A percentile compares a stretch with the other conserved stretches of the same genome.
These are phyloP conservation scores for Drosophila punjabiensis DNA, from an alignment of 1,140 invertebrate species.

Conservation along the genomic window DNA sequence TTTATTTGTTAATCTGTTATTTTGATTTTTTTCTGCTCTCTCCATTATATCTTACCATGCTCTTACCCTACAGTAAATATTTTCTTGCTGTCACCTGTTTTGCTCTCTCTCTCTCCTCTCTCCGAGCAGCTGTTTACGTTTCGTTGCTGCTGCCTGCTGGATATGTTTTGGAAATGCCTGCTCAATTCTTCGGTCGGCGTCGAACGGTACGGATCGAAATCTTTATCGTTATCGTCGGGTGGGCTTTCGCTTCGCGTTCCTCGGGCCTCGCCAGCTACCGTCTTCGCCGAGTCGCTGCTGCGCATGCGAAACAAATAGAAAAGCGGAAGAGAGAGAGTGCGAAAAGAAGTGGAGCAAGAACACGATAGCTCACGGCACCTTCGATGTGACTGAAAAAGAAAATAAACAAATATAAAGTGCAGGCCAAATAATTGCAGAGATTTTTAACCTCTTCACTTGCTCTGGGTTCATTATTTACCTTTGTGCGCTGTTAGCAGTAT, in stretches of 20 bases:
- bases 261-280: constrained; percentile 9
- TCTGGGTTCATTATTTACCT: constrained; percentile 8
- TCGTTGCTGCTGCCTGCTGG: not conserved
- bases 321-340: constrained; percentile 34
- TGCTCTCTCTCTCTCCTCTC: not conserved
- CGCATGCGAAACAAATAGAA: constrained; percentile 66
- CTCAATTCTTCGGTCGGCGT: constrained; percentile 31
- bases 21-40: no score
- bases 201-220: constrained; percentile 19
- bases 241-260: constrained; percentile 2
- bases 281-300: constrained; percentile 47
- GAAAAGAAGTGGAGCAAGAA: constrained; percentile 42
- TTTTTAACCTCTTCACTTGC: constrained; percentile 21
- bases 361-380: constrained; percentile 25
- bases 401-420: constrained; percentile 38
- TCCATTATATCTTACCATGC: no score
- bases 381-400: constrained; percentile 23
- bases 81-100: not conserved
- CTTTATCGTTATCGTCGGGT: constrained; percentile 3
- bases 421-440: constrained; percentile 47
- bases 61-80: not conserved
- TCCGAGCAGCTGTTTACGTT: constrained; percentile 24
- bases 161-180: constrained; percentile 7
- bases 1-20: no score
- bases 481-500: constrained; percentile 67